Conservation (phyloP, 2,888 invertebrate genomes). For the Cynaeus angustus region DNA sequence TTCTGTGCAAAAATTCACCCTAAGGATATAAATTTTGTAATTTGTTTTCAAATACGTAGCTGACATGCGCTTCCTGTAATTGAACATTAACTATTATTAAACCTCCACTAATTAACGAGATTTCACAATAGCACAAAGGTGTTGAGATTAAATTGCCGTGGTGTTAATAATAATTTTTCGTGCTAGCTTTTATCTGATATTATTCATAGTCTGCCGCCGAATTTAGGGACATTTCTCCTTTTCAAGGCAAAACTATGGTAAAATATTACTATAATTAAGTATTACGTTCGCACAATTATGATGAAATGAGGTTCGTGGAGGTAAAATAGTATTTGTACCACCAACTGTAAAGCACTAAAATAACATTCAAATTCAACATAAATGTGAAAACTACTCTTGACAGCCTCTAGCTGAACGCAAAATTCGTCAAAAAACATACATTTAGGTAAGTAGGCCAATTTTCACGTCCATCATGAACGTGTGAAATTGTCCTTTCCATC, state of each 20-base stretch:
- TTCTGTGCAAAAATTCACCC: no score
- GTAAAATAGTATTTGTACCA: no score
- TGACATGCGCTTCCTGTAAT: constrained; percentile 8
- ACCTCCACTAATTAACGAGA: background rate
- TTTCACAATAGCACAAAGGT: background rate
- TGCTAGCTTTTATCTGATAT: background rate
- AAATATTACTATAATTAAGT: no score
- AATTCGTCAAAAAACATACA: background rate
- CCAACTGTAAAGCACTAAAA: no score
- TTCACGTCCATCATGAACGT: constrained; percentile 7
- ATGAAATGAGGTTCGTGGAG: no score
- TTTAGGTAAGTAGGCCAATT: constrained; percentile 6
- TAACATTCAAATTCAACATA: no score
- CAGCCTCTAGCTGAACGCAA: background rate
- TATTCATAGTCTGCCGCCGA: background rate
- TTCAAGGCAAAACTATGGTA: no score
- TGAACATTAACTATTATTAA: background rate
- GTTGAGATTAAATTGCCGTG: background rate
- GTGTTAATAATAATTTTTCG: background rate
- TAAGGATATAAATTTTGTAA: no score
- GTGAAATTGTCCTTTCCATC: constrained; percentile 10
- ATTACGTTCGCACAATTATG: no score
- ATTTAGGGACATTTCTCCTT: no score
- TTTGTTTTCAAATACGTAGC: background rate
- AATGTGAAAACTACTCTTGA: background rate